Evolutionary conservation across 2,113 vertebrate species (phyloP).

Genomic region (Girardinichthys multiradiatus): DNA sequence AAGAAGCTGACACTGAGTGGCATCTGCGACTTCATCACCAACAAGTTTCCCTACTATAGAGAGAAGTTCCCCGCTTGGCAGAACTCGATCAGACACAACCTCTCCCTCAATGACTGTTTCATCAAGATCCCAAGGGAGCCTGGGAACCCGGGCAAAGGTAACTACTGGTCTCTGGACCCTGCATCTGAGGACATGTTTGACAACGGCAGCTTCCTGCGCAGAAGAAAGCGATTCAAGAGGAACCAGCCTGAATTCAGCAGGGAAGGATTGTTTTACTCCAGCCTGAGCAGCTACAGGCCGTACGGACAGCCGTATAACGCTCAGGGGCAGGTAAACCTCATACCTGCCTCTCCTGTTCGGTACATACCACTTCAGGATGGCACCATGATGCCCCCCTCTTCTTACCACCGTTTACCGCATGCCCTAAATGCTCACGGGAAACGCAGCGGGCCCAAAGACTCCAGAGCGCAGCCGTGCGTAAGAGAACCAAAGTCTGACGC

Average conservation of each 20-base stretch:
- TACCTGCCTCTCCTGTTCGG: constrained; percentile 56
- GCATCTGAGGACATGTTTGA: constrained; percentile 93
- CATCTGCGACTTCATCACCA: constrained; percentile 93
- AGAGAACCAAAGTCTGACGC: constrained; percentile 33
- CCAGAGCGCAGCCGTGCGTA: constrained; percentile 47
- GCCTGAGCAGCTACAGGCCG: constrained; percentile 67
- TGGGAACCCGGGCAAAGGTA: constrained; percentile 94
- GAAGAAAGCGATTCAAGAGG: constrained; percentile 92
- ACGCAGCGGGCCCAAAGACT: constrained; percentile 46
- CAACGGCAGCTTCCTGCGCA: constrained; percentile 90
- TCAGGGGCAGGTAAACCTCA: constrained; percentile 61
- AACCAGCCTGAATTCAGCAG: constrained; percentile 73
- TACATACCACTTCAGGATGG: constrained; percentile 74
- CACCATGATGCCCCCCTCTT: constrained; percentile 54
- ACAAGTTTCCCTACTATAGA: constrained; percentile 89
- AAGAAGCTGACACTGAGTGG: constrained; percentile 89
- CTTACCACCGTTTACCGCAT: constrained; percentile 61
- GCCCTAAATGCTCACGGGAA: constrained; percentile 43
- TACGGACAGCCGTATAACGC: constrained; percentile 76
- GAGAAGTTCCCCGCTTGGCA: constrained; percentile 93
- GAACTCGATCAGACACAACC: constrained; percentile 96
- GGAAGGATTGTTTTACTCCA: constrained; percentile 78
- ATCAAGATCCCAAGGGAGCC: constrained; percentile 95
- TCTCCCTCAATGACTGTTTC: constrained; percentile 97
- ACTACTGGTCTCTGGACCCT: constrained; percentile 93